Evolutionary conservation across 2,888 invertebrate genomes (phyloP).

Genomic region (Macrosiphum euphorbiae): DNA sequence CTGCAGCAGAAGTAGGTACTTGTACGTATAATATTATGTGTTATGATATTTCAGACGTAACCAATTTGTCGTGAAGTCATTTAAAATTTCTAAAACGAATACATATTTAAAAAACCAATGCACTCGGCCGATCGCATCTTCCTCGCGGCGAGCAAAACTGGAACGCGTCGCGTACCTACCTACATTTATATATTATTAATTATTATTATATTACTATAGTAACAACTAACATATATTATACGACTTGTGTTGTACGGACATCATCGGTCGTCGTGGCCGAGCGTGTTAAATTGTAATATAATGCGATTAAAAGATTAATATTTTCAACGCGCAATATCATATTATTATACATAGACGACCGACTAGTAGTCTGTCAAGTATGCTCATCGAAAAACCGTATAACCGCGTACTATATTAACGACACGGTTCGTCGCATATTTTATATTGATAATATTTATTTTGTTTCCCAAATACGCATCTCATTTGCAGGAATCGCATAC

Average conservation of each 20-base stretch:
- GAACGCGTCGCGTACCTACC: not conserved
- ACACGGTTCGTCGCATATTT: not conserved
- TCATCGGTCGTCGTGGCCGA: not conserved
- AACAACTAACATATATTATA: not conserved
- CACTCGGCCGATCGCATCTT: not conserved
- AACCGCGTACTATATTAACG: not conserved
- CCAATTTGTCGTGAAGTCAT: conserved; percentile 8
- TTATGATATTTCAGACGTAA: conserved; percentile 12
- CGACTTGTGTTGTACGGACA: not conserved
- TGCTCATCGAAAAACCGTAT: not conserved
- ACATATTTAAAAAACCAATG: not conserved
- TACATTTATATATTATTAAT: no score
- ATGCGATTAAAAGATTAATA: not conserved
- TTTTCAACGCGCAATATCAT: not conserved
- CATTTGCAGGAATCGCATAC: not conserved
- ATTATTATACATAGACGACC: not conserved
- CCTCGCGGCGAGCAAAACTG: not conserved
- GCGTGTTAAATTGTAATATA: not conserved
- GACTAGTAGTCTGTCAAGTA: not conserved
- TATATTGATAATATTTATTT: not conserved
- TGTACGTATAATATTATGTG: not conserved
- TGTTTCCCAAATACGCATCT: not conserved
- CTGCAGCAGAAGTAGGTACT: not conserved
- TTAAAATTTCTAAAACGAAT: conserved; percentile 28
- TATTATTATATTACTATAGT: not conserved